These are phyloP conservation scores for Squalus acanthias DNA, from an alignment of 2,797 vertebrate genomes.

Conservation along the genomic window DNA sequence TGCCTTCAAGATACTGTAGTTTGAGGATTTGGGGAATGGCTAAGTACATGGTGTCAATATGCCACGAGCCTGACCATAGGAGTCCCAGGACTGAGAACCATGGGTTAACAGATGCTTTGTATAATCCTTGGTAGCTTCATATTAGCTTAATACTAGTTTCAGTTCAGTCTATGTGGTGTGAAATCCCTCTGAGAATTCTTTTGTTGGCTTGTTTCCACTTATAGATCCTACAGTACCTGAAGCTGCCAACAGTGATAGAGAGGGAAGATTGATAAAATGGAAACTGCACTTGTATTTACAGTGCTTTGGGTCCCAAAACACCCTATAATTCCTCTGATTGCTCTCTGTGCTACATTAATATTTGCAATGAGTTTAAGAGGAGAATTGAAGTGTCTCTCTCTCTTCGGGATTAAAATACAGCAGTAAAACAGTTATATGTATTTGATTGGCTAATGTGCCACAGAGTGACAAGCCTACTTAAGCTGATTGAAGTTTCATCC, in stretches of 20 bases:
- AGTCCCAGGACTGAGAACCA: not conserved
- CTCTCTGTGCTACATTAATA: not conserved
- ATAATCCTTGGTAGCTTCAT: not conserved
- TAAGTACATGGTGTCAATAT: not conserved
- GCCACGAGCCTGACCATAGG: not conserved
- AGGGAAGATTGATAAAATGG: not conserved
- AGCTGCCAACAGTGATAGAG: not conserved
- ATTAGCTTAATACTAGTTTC: not conserved
- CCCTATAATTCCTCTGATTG: not conserved
- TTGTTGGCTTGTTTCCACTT: not conserved
- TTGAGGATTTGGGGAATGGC: not conserved
- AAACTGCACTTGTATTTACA: not conserved
- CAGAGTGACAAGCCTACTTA: not conserved
- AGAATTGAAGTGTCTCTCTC: not conserved
- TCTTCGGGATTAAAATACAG: not conserved
- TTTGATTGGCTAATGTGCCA: not conserved
- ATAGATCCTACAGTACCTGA: not conserved
- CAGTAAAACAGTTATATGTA: not conserved
- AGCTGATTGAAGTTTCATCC: conserved; percentile 4
- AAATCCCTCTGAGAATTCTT: not conserved
- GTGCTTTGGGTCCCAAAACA: not conserved
- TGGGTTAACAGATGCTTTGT: not conserved
- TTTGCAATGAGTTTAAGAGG: conserved; percentile 5
- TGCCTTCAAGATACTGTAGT: not conserved
- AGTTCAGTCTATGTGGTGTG: not conserved